Percentiles rank a stretch among this genome's conserved stretches.
phyloP scores from a whole-genome alignment of 1,140 invertebrate genomes.

The Cydia amplana region DNA sequence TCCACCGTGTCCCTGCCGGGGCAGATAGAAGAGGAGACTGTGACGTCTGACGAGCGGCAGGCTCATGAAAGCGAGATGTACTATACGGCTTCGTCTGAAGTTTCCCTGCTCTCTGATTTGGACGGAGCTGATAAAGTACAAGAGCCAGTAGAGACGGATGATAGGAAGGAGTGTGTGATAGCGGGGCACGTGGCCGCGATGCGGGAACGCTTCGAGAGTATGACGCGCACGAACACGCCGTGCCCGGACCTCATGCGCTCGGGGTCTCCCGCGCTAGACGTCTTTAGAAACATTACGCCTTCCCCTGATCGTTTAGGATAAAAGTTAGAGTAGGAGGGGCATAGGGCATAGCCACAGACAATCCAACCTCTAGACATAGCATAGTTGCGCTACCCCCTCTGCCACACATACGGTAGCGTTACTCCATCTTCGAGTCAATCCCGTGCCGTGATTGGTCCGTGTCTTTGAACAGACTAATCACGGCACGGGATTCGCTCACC shows the following conservation, averaged over 20 bases:
- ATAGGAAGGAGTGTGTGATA: conserved; percentile 55
- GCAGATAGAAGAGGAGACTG: conserved; percentile 36
- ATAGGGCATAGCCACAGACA: too few relatives aligned
- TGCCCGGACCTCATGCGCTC: conserved; percentile 62
- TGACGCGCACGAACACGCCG: conserved; percentile 73
- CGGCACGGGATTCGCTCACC: too few relatives aligned
- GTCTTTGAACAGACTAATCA: too few relatives aligned
- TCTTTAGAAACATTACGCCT: conserved; percentile 58
- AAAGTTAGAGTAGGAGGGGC: conserved; percentile 3
- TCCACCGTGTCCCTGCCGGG: background rate
- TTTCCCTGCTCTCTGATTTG: conserved; percentile 58
- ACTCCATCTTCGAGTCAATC: too few relatives aligned
- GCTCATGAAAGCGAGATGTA: conserved; percentile 65
- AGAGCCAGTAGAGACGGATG: conserved; percentile 43
- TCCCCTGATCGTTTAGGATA: conserved; percentile 62
- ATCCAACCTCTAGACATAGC: too few relatives aligned
- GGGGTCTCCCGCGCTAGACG: conserved; percentile 59
- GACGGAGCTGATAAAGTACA: conserved; percentile 49
- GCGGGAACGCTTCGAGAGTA: conserved; percentile 75
- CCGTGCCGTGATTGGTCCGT: too few relatives aligned
- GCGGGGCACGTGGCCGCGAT: conserved; percentile 78
- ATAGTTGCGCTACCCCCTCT: too few relatives aligned
- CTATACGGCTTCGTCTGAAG: conserved; percentile 66
- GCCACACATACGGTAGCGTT: too few relatives aligned
- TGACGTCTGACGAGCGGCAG: conserved; percentile 39